These are phyloP conservation scores for Xestoiulus laeticollis DNA, from an alignment of 2,888 invertebrate genomes.

Conservation along the genomic window DNA sequence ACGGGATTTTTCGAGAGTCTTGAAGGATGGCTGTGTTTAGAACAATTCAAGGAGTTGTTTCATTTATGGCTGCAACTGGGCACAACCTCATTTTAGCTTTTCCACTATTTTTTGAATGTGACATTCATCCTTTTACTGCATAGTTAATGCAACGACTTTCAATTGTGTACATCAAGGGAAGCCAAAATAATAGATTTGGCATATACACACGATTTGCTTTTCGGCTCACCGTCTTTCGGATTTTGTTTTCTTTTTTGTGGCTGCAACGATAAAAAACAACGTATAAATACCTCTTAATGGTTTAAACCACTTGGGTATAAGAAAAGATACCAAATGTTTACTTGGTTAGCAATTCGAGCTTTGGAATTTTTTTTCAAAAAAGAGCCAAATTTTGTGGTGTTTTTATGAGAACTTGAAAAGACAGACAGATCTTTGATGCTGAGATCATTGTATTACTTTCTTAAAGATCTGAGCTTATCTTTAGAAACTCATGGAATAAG, in stretches of 20 bases:
- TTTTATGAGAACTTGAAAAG: too few relatives aligned
- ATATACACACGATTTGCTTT: not conserved
- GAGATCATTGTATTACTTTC: too few relatives aligned
- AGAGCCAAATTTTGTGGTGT: too few relatives aligned
- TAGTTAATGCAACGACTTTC: not conserved
- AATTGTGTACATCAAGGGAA: not conserved
- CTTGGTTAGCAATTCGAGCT: not conserved
- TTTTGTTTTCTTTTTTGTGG: not conserved
- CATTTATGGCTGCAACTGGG: not conserved
- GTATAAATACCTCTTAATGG: not conserved
- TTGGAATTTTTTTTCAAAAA: too few relatives aligned
- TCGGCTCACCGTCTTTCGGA: not conserved
- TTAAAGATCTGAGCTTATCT: too few relatives aligned
- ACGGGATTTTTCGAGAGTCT: not conserved
- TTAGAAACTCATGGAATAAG: too few relatives aligned
- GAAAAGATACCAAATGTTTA: not conserved
- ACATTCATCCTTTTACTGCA: not conserved
- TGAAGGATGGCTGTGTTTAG: conserved; percentile 1
- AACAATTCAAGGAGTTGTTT: not conserved
- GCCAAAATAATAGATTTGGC: not conserved
- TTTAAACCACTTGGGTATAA: not conserved
- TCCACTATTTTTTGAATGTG: not conserved
- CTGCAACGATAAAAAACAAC: not conserved
- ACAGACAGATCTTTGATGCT: too few relatives aligned
- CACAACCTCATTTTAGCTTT: conserved; percentile 6